Evolutionary conservation across 1,140 invertebrate genomes (phyloP).

Genomic region (Psilanteris sp.): DNA sequence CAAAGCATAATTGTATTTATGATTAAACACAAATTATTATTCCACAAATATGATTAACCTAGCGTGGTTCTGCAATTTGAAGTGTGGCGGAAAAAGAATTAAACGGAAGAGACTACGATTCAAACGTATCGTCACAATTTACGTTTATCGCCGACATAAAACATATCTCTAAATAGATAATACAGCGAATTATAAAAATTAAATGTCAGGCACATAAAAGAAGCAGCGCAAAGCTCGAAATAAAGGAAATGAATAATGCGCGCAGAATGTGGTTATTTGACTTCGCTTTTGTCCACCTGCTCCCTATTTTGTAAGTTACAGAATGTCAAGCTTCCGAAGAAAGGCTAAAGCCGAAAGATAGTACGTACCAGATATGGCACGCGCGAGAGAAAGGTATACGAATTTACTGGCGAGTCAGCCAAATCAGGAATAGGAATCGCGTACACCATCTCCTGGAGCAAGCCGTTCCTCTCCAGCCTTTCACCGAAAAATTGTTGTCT

Average conservation of each 20-base stretch:
- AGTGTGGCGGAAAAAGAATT: too few species aligned
- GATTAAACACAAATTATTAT: too few species aligned
- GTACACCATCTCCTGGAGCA: conserved; percentile 20
- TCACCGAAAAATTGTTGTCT: conserved; percentile 32
- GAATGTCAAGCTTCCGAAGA: conserved; percentile 56
- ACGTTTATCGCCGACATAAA: conserved; percentile 14
- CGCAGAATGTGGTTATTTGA: conserved; percentile 38
- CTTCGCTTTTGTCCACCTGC: conserved; percentile 50
- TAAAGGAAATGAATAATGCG: conserved; percentile 44
- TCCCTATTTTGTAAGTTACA: conserved; percentile 50
- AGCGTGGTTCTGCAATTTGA: too few species aligned
- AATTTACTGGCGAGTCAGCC: conserved; percentile 38
- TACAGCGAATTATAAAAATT: conserved; percentile 46
- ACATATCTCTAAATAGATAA: conserved; percentile 19
- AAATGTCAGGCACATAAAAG: conserved; percentile 13
- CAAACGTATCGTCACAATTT: conserved; percentile 8
- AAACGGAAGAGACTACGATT: too few species aligned
- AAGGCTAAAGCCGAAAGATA: conserved; percentile 46
- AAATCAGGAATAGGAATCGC: conserved; percentile 49
- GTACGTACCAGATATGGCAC: conserved; percentile 42
- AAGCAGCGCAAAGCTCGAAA: conserved; percentile 2
- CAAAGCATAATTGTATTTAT: too few species aligned
- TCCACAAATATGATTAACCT: too few species aligned
- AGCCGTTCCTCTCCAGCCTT: conserved; percentile 19
- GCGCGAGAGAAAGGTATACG: conserved; percentile 45